Evolutionary conservation across 2,797 vertebrate species (phyloP), one percentile per base, ranked within the genome.

Genomic region (Anguilla anguilla): DNA sequence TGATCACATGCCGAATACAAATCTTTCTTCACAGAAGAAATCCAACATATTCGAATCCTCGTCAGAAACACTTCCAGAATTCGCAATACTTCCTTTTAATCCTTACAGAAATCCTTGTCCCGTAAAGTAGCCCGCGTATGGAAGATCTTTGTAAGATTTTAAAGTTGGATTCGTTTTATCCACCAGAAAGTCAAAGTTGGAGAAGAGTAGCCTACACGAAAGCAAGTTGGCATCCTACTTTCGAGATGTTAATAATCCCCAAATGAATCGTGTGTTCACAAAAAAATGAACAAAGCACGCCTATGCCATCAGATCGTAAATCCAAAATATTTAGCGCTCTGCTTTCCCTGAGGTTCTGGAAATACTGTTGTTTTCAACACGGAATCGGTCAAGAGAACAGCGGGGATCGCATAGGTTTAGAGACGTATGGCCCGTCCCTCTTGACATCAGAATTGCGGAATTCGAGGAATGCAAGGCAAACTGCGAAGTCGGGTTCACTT

Each of bases 381-480:
- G 92, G 93, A 93, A 91, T 86, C 72, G 92, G 90, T 89, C 91
- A 90, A 89, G 86, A 82, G 89, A 91, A 86, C 90, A 61, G 87
- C 89, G 11, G 72, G 53, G 59, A 69, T 82, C 79, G 89, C 87
- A 67, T 1, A 55, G 91, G 1, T 87, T 85, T 0, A 93, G 92
- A 94, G 94, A 57, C 92, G 94, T 89, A 9, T 93, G 90, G 81
- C 93, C 94, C 92, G 91, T 92, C 88, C 35, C 85, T 93, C 92
- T 91, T 96, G 96, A 96, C 96, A 94, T 96, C 95, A 96, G 91
- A 94, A 74, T 46, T 61, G 90, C 92, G 95, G 95, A 96, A 96
- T 96, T 83, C 55, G 53, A 93, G 94, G 95, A 96, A 96, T 96
- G 94, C 92, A 55, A 91, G 91, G 93, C 94, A 94, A 94, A 93